Conservation (phyloP, 1,140 invertebrate genomes). For the Apis dorsata region DNA sequence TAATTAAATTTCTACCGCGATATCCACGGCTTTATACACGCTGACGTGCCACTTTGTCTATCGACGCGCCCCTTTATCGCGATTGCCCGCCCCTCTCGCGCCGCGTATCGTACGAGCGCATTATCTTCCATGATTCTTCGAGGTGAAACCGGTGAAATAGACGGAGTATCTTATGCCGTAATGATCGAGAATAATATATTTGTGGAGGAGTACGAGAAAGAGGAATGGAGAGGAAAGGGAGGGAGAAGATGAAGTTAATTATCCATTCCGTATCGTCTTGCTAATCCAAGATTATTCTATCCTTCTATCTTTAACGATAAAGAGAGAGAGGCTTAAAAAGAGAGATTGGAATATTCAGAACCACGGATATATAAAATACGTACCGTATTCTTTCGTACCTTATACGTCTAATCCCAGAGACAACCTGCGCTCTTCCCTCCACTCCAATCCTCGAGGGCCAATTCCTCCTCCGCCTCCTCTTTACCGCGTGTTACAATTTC, state of each 20-base stretch:
- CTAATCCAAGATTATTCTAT: background rate
- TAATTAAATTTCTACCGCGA: conserved; percentile 41
- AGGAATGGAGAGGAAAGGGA: background rate
- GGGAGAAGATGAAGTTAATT: background rate
- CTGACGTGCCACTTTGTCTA: conserved; percentile 18
- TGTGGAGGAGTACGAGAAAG: background rate
- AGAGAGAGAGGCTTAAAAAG: too few relatives aligned
- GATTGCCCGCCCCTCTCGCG: background rate
- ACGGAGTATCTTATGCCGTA: too few relatives aligned
- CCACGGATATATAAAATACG: background rate
- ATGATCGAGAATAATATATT: background rate
- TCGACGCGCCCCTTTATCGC: background rate
- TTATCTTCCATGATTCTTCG: conserved; percentile 23
- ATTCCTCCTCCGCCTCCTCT: background rate
- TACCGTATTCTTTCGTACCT: background rate
- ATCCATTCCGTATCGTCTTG: background rate
- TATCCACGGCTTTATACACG: background rate
- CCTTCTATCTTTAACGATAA: background rate
- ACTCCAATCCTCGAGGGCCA: too few relatives aligned
- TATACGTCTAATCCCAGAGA: background rate
- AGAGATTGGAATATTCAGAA: background rate
- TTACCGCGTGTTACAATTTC: conserved; percentile 2
- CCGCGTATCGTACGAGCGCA: background rate
- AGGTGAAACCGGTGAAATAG: background rate
- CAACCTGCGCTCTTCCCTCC: background rate